phyloP scores from a whole-genome alignment of 2,888 invertebrate species.

The Gerris lacustris region DNA sequence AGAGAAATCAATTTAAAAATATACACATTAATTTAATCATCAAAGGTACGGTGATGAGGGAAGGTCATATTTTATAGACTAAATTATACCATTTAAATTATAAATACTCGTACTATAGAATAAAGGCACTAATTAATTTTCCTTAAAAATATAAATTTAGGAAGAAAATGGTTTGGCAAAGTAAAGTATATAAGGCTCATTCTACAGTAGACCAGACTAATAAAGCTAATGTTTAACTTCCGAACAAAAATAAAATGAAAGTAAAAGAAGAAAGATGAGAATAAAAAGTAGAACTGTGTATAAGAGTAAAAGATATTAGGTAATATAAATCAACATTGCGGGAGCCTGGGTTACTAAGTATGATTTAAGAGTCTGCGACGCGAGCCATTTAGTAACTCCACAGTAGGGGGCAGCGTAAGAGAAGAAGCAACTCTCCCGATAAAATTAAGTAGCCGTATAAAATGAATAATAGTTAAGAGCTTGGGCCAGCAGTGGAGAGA shows the following conservation, averaged over 20 bases:
- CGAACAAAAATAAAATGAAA: not conserved
- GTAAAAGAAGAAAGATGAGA: not conserved
- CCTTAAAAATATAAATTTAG: too few relatives aligned
- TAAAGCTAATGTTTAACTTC: constrained; percentile 3
- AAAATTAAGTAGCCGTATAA: constrained; percentile 5
- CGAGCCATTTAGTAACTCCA: not conserved
- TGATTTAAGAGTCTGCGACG: not conserved
- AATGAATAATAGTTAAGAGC: constrained; percentile 1
- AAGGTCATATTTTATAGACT: too few relatives aligned
- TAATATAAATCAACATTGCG: constrained; percentile 1
- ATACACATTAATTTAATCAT: too few relatives aligned
- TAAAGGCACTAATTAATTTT: too few relatives aligned
- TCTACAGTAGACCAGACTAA: not conserved
- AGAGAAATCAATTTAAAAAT: too few relatives aligned
- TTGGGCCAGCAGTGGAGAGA: not conserved
- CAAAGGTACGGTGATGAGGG: too few relatives aligned
- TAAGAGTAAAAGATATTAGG: not conserved
- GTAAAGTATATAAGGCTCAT: too few relatives aligned
- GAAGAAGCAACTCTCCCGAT: not conserved
- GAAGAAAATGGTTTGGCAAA: too few relatives aligned
- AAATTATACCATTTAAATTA: too few relatives aligned
- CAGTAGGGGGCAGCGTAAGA: not conserved
- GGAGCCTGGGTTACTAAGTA: not conserved
- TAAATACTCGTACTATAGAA: too few relatives aligned
- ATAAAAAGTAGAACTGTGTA: not conserved